A percentile compares a stretch with the other conserved stretches of the same genome.
phyloP scores from a whole-genome alignment of 23 tunicate species.

The Corella eumyota region DNA sequence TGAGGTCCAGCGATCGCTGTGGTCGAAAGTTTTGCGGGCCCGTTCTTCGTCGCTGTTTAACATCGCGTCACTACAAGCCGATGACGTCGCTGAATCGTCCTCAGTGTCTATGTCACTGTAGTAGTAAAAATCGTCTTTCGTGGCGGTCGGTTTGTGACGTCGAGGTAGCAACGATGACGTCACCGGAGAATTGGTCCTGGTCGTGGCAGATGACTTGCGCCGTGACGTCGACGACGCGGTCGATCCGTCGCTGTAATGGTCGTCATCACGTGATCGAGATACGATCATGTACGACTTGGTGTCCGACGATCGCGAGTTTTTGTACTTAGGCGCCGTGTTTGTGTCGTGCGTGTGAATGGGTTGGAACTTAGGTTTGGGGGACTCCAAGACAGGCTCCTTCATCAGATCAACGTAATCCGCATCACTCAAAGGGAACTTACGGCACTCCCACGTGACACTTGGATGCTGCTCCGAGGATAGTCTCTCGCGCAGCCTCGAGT shows the following conservation, averaged over 20 bases:
- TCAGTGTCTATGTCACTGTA: slow-evolving; percentile 31
- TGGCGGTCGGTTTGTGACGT: slow-evolving; percentile 4
- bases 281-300: slow-evolving; percentile 1
- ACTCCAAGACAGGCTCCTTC: slow-evolving; percentile 28
- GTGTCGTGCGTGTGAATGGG: slow-evolving; percentile 21
- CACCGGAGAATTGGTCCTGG: too few species aligned
- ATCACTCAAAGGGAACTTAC: slow-evolving; percentile 50
- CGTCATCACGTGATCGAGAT: slow-evolving; percentile 47
- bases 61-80: slow-evolving; percentile 1
- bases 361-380: slow-evolving; percentile 8
- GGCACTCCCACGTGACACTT: slow-evolving; percentile 30
- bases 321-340: slow-evolving; percentile 24
- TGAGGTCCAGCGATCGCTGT: background rate
- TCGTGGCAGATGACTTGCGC: slow-evolving; percentile 2
- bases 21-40: too few species aligned
- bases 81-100: slow-evolving; percentile 3
- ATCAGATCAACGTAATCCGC: slow-evolving; percentile 38
- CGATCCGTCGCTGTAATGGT: slow-evolving; percentile 52
- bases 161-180: slow-evolving; percentile 5
- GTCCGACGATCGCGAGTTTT: slow-evolving; percentile 8
- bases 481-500: background rate
- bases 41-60: slow-evolving; percentile 11
- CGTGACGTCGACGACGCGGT: slow-evolving; percentile 15
- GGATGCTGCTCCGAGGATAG: slow-evolving; percentile 13
- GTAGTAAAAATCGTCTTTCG: slow-evolving; percentile 31